Base-by-base conservation (phyloP, 2,797 vertebrate genomes). In the Catostomus latipinnis region DNA sequence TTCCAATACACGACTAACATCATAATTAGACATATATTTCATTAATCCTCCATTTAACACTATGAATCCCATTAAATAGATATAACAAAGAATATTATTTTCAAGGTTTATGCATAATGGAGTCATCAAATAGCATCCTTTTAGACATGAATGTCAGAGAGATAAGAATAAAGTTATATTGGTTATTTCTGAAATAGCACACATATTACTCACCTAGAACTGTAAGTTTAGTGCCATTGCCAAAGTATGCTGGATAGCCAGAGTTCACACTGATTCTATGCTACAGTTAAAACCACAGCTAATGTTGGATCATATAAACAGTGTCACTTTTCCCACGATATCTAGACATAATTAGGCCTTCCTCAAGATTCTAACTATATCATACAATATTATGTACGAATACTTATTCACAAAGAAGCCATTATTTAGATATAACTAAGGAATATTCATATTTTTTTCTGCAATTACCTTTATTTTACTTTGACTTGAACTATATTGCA, bases 201-300 rank as follows among this genome's bases (percentile, higher is more conserved):
- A 71, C 0, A 13, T 13, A 48, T 4, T 45, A 56, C 89, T 89
- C 81, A 92, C 89, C 90, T 68, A 85, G 1, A 76, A 91, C 90
- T 10, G 88, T 88, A 63, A 93, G 62, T 71, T 76, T 83, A 65
- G 74, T 81, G 77, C 81, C 81, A 69, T 65, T 52, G 49, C 91
- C 90, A 74, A 92, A 58, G 74, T 3, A 81, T 80, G 87, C 72
- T 88, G 81, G 60, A 85, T 83, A 9, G 22, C 45, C 69, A 78
- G 11, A 78, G 72, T 65, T 70, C 86, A 89, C 88, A 89, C 48
- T 88, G 85, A 80, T 58, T 9, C 16, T 66, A 68, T 0, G 80
- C 78, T 65, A 57, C 80, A 70, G 52, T 53, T 66, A 88, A 90
- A 92, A 83, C 71, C 74, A 71, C 48, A 60, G 6, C 58, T 50